Evolutionary conservation across 2,113 vertebrate species (phyloP).

Genomic region (Ellobius talpinus): DNA sequence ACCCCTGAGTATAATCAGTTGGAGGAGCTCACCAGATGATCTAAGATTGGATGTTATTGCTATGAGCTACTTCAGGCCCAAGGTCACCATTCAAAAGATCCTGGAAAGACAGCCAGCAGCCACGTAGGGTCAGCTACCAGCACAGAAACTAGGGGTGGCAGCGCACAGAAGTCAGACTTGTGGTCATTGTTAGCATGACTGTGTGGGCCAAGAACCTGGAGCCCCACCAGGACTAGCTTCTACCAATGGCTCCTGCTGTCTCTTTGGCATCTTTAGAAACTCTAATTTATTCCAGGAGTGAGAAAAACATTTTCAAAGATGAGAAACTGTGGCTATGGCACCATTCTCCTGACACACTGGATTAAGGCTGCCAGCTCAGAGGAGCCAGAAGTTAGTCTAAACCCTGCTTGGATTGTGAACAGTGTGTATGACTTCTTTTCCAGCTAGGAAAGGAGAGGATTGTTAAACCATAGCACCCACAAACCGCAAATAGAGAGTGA

Average conservation of each 20-base stretch:
- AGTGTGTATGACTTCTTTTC: background rate
- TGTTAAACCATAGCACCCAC: background rate
- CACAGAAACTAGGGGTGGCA: background rate
- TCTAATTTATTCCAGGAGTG: background rate
- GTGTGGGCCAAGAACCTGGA: background rate
- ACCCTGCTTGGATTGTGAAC: background rate
- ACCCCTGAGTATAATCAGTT: background rate
- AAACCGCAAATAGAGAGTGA: background rate
- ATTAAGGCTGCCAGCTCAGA: background rate
- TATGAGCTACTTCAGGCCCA: background rate
- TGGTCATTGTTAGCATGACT: background rate
- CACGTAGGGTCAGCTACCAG: background rate
- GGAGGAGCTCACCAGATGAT: background rate
- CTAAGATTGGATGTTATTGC: background rate
- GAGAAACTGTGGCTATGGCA: background rate
- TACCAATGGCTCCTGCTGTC: background rate
- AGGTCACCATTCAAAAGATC: too few species aligned
- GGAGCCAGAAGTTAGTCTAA: background rate
- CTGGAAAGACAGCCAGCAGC: background rate
- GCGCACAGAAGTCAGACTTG: background rate
- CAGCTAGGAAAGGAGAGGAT: background rate
- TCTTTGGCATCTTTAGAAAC: background rate
- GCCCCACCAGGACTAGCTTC: background rate
- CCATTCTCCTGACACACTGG: background rate
- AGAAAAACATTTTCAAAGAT: background rate